Conservation (phyloP, 2,797 vertebrate species). For the Chaenodraco wilsoni region DNA sequence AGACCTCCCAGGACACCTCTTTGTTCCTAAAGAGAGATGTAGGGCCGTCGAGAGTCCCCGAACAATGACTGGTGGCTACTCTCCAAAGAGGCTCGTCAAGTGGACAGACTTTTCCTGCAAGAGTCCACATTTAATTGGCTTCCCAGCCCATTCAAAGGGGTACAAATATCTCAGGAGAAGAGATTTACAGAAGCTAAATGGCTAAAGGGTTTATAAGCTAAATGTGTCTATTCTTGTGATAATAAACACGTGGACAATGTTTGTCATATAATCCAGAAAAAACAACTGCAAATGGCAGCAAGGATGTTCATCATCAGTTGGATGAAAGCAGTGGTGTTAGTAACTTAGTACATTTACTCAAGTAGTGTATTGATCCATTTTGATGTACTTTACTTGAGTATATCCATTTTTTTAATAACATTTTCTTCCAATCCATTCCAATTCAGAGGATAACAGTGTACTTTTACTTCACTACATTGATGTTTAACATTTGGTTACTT, state of each 20-base stretch:
- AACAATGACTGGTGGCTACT: constrained; percentile 70
- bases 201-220: neutral
- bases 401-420: too few species aligned
- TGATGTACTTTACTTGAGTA: too few species aligned
- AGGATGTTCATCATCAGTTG: neutral
- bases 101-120: constrained; percentile 51
- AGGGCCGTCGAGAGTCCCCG: constrained; percentile 37
- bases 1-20: constrained; percentile 28
- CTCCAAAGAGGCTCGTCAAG: constrained; percentile 62
- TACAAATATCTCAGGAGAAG: constrained; percentile 46
- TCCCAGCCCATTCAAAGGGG: constrained; percentile 36
- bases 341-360: too few species aligned
- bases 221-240: constrained; percentile 6
- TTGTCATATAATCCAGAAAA: neutral
- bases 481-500: too few species aligned
- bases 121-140: constrained; percentile 62
- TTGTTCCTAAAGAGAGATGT: constrained; percentile 51
- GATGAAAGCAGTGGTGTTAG: too few species aligned
- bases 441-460: too few species aligned
- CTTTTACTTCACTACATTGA: too few species aligned
- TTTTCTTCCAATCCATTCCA: too few species aligned
- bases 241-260: neutral
- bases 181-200: constrained; percentile 35
- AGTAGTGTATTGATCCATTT: too few species aligned
- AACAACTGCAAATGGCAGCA: neutral